Evolutionary conservation across 1,140 invertebrate species (phyloP), one percentile per base, ranked within the genome.

Genomic region (Penaeus vannamei): DNA sequence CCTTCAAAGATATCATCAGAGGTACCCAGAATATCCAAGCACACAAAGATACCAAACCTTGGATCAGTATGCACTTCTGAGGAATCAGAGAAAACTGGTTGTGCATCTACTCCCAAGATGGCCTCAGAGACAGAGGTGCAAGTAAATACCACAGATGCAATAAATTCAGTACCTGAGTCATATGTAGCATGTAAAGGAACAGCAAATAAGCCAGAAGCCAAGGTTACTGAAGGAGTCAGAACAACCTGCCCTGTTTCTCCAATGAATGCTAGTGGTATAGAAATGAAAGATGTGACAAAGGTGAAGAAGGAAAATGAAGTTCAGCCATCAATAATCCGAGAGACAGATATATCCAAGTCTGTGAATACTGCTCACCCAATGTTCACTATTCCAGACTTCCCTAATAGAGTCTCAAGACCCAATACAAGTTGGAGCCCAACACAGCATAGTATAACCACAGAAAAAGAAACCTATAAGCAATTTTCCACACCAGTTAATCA

Each of bases 371-470:
- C 82, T 69, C 77, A 53, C 17, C 42, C 66, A 62, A 32, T 61
- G 32, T 76, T 69, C 62, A 22, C 36, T 62, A 62, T 69, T 79
- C 59, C 72, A 84, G 53, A 59, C 26, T 62, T 72, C 19, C 12
- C 62, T 61, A 85, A 53, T 66, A 42, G 53, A 53, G 69, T 79
- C 59, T 77, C 46, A 60, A 72, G 62, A 69, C 61, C 87, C 32
- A 89, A 61, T 64, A 84, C 53, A 79, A 84, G 72, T 79, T 89
- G 87, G 87, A 89, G 83, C 66, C 87, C 87, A 79, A 89, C 69
- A 53, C 82, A 84, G 60, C 42, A 76, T 62, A 83, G 72, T 79
- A 64, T 79, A 61, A 46, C 69, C 29, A 66, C 53, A 80, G 83
- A 84, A 42, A 84, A 72, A 64, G 83, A 42, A 64, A 23, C 46